Evolutionary conservation across 2,797 vertebrate genomes (phyloP), one percentile per base, ranked within the genome.

Genomic region (Clarias platycephalus): DNA sequence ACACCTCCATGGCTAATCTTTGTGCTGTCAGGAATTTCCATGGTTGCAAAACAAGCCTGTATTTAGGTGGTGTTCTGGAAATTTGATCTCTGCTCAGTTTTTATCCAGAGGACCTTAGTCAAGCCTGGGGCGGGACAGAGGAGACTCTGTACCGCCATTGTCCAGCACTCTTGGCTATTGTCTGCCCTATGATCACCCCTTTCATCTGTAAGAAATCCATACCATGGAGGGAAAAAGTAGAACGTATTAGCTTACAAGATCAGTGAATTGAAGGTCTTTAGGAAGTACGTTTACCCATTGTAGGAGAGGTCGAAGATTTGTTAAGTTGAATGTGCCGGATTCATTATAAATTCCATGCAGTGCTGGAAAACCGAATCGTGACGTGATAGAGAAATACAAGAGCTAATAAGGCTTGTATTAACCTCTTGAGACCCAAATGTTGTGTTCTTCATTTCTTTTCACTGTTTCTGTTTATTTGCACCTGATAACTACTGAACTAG

Each of bases 121-220:
- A 77, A 70, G 80, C 83, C 70, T 77, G 60, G 71, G 79, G 83
- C 55, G 70, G 74, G 84, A 86, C 88, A 89, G 86, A 89, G 78
- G 87, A 89, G 84, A 71, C 85, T 86, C 84, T 91, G 87, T 90
- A 37, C 24, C 77, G 62, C 72, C 44, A 49, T 76, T 84, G 83
- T 70, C 67, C 34, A 60, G 70, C 70, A 83, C 83, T 86, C 49
- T 80, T 44, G 53, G 82, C 89, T 87, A 87, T 87, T 90, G 83
- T 90, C 83, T 88, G 81, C 66, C 67, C 44, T 84, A 62, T 74
- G 80, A 84, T 84, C 80, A 77, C 40, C 77, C 80, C 72, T 83
- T 86, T 83, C 49, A 83, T 85, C 85, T 81, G 62, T 82, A 75
- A 74, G 86, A 88, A 89, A 88, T 89, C 83, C 86, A 84, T 83